Percentiles rank a stretch among this genome's conserved stretches.
Conservation (phyloP, 1,140 invertebrate species). For the Carposina sasakii region DNA sequence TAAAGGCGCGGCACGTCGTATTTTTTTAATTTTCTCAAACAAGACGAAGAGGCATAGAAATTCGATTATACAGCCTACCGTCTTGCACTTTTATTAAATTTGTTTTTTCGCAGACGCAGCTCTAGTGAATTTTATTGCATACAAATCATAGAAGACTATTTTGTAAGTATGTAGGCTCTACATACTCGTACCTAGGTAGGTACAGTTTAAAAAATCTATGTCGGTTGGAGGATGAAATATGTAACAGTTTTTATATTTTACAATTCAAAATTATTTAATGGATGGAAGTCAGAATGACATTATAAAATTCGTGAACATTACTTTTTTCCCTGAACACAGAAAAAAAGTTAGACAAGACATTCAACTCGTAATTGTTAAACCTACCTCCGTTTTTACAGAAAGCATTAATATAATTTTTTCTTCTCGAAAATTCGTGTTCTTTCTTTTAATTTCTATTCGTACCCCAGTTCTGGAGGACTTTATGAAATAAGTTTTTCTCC, state of each 20-base stretch:
- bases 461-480: slow-evolving; percentile 35
- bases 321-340: slow-evolving; percentile 7
- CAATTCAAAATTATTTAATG: not conserved
- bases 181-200: no score
- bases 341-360: no score
- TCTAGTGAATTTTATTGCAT: no score
- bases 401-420: slow-evolving; percentile 41
- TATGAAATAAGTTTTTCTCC: slow-evolving; percentile 62
- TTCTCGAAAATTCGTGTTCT: slow-evolving; percentile 31
- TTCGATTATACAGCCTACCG: slow-evolving; percentile 51
- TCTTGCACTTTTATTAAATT: slow-evolving; percentile 46
- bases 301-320: not conserved
- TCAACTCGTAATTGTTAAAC: slow-evolving; percentile 46
- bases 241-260: no score
- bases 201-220: no score
- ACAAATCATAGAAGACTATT: no score
- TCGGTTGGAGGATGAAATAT: no score
- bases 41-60: slow-evolving; percentile 37
- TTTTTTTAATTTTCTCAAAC: slow-evolving; percentile 69
- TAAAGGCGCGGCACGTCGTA: slow-evolving; percentile 37
- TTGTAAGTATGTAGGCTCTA: no score
- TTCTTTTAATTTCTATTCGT: slow-evolving; percentile 48
- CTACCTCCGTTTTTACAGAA: slow-evolving; percentile 42
- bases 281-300: not conserved
- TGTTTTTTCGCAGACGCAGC: slow-evolving; percentile 34